Base-by-base conservation (phyloP, 2,888 invertebrate genomes). In the Archips xylosteana region DNA sequence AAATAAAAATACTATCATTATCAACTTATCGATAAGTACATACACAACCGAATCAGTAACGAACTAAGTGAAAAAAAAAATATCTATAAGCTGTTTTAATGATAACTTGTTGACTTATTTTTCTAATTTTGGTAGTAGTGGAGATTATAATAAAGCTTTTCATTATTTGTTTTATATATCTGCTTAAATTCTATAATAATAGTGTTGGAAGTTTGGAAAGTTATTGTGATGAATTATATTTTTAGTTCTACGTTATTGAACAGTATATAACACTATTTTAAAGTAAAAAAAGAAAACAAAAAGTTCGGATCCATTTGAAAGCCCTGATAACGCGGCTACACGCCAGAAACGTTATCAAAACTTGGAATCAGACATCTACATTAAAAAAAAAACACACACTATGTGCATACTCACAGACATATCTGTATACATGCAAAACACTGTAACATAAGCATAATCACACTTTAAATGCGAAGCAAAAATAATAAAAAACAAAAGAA, bases 1-100 rank as follows among this genome's bases (percentile, higher is more conserved):
- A 86, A 86, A 89, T 84, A 87, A 90, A 88, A 77, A 79, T 81
- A 79, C 88, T 82, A 85, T 81, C 76, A 78, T 71, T 75, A 75
- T 74, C 59, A 77, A 90, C 88, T 89, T 91, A 91, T 84, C 83
- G 94, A 95, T 95, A 95, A 95, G 95, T 95, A 95, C 94, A 94
- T 91, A 94, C 94, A 94, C 92, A 94, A 94, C 92, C 93, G 91
- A 92, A 89, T 89, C 87, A 90, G 89, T 82, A 80, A 80, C 71
- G 86, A 85, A 87, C 83, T 85, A 88, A 84, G 82, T 83, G 81
- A 79, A 83, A 85, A 86, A 23, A 80, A 81, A 78, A 78, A 76
- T 75, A 76, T 80, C 78, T 82, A 83, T 86, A 87, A 87, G 86
- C 85, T 81, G 80, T 81, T 82, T 82, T 78, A 78, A 75, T 81